Evolutionary conservation across 2,888 invertebrate species (phyloP), one percentile per base, ranked within the genome.

Genomic region (Physocephala rufipes): DNA sequence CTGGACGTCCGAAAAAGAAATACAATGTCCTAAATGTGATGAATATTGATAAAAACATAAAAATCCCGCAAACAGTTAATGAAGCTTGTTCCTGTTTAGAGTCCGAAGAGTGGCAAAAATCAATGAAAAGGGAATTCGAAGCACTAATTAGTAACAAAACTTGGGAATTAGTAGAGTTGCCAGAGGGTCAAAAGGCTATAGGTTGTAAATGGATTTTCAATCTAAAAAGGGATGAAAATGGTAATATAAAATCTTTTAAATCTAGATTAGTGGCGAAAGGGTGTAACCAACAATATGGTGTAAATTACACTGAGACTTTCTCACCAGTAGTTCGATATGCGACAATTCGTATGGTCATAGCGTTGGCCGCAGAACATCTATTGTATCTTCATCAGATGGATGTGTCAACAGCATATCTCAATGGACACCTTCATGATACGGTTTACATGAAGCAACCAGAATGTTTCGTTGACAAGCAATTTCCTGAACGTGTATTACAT

Each of bases 201-300:
- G 71, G 72, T 7, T 75, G 68, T 26, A 75, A 73, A 19, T 77
- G 75, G 75, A 74, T 76, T 1, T 75, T 64, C 30, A 64, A 49
- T 15, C 12, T 69, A 13, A 76, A 76, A 65, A 28, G 67, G 12
- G 66, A 75, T 51, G 28, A 63, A 16, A 12, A 72, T 36, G 74
- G 73, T 7, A 67, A 47, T 5, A 65, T 74, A 15, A 64, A 69
- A 24, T 45, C 66, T 5, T 68, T 47, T 49, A 73, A 61, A 30
- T 26, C 47, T 51, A 68, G 68, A 21, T 30, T 71, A 24, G 73
- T 74, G n/a, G 71, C 73, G 2, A 53, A 53, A 53, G 74, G 71
- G 0, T 74, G 67, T 55, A 53, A 28, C 2, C 71, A 71, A 30
- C 5, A n/a, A 21, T 75, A 69, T 61, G 73, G 75, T 2, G n/a